Evolutionary conservation across 2,797 vertebrate species (phyloP).

Genomic region (Podarcis lilfordi): DNA sequence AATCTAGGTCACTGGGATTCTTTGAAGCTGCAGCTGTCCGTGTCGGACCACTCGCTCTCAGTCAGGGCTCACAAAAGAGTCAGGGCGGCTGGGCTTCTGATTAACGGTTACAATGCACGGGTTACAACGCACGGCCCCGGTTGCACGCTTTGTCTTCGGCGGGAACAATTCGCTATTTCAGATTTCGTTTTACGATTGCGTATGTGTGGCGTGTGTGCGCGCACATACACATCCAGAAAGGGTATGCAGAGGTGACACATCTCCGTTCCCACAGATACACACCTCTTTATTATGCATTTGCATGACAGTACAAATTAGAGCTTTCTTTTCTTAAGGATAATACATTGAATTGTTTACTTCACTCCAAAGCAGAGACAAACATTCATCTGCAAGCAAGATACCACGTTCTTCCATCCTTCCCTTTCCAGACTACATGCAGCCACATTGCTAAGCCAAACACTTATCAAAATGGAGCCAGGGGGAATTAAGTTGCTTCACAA

Average conservation of each 20-base stretch:
- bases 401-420: not conserved
- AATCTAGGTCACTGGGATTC: conserved; percentile 90
- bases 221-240: not conserved
- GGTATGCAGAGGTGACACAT: conserved; percentile 30
- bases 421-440: conserved; percentile 23
- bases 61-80: conserved; percentile 67
- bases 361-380: conserved; percentile 41
- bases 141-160: conserved; percentile 62
- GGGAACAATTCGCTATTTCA: conserved; percentile 65
- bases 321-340: conserved; percentile 52
- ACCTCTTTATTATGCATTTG: conserved; percentile 51
- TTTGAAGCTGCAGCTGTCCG: conserved; percentile 81
- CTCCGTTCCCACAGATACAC: conserved; percentile 52
- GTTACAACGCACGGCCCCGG: conserved; percentile 26
- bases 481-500: not conserved
- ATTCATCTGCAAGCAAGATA: conserved; percentile 53
- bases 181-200: conserved; percentile 61
- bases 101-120: conserved; percentile 28
- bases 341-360: conserved; percentile 42
- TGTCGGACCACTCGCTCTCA: conserved; percentile 67
- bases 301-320: conserved; percentile 63
- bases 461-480: conserved; percentile 37
- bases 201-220: conserved; percentile 14
- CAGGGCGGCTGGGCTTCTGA: conserved; percentile 59
- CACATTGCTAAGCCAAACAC: not conserved